Base-by-base conservation (phyloP, 2,888 invertebrate genomes). In the Pomacea canaliculata region DNA sequence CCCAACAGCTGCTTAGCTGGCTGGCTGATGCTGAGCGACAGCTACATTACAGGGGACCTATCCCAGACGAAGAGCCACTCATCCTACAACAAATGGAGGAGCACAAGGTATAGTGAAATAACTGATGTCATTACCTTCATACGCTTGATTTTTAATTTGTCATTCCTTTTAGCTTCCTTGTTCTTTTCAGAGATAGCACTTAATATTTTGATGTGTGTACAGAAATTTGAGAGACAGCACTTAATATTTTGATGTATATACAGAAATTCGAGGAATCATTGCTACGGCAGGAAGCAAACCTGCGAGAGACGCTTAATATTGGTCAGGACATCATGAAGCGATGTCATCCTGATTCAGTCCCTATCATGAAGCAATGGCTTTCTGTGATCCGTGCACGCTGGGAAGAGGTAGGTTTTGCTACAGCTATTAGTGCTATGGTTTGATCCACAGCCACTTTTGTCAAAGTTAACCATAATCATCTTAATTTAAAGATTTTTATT, bases 311-410 rank as follows among this genome's bases (percentile, higher is more conserved):
- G 0, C 93, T 98, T 78, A 93, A 94, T 49, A 93, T 98, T 75
- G 98, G 98, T 0, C 95, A 96, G 88, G 93, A 94, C 62, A 97
- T 99, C 84, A 93, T 98, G 76, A 94, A 94, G 83, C 96, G 96
- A 89, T 96, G 97, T n/a, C 98, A 99, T 92, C 98, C 98, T 0
- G 97, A 98, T 89, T 98, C 97, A 0, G 95, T 97, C n/a, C 94
- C 95, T 27, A 96, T 98, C n/a, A 96, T 99, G 89, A 97, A 97
- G 90, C 98, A 99, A 92, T 99, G 98, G 98, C 95, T 98, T 82
- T 97, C 97, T 59, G 97, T 99, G 81, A 96, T 99, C 79, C 96
- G 98, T 89, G 95, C 97, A 46, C 93, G 98, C 82, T 99, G 98
- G 98, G 91, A 91, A 77, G 90, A 91, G 84, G 87, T 89, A 56